Evolutionary conservation across 2,113 vertebrate species (phyloP).

Genomic region (Megaptera novaeangliae): DNA sequence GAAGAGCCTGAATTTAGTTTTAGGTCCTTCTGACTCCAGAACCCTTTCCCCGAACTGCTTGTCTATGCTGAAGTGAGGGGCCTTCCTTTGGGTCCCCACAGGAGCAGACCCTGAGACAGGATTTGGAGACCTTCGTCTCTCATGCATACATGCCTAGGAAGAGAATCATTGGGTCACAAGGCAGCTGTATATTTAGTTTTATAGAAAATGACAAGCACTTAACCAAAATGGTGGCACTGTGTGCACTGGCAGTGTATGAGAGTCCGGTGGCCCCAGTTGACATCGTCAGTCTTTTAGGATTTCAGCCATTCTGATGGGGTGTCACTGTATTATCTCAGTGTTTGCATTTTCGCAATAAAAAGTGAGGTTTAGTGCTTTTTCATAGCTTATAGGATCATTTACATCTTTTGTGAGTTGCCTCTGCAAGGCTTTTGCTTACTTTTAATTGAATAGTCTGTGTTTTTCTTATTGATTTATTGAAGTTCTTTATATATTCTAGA

Average conservation of each 20-base stretch:
- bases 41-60: not conserved
- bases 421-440: not conserved
- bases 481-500: no score
- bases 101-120: not conserved
- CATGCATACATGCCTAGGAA: not conserved
- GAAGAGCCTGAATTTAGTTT: not conserved
- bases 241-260: accelerated
- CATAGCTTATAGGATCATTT: not conserved
- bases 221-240: no score
- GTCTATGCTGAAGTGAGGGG: not conserved
- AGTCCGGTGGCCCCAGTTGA: not conserved
- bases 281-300: accelerated
- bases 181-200: not conserved
- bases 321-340: not conserved
- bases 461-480: not conserved
- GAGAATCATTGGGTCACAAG: not conserved
- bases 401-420: not conserved
- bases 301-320: accelerated
- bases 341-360: not conserved
- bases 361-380: not conserved
- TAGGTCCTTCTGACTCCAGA: not conserved
- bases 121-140: not conserved
- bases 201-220: not conserved
- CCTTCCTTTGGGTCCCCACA: not conserved
- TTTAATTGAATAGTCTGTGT: not conserved